These are phyloP conservation scores for Orthosia incerta DNA, from an alignment of 2,888 invertebrate species.

Conservation along the genomic window DNA sequence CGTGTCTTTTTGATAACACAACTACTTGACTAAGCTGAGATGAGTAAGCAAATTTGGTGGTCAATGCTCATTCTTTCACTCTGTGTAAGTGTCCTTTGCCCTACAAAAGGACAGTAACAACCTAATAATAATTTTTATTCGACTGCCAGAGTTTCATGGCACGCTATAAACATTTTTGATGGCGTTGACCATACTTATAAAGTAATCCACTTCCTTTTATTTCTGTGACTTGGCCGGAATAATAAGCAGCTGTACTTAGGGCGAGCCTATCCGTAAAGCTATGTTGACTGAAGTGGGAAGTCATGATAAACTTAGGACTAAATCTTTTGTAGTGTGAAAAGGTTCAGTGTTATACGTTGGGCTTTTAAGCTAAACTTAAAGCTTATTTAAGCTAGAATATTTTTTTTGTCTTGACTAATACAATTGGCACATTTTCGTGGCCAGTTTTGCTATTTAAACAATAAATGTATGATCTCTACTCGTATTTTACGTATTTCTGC, in stretches of 20 bases:
- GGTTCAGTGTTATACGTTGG: not conserved
- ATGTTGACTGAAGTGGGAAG: conserved; percentile 5
- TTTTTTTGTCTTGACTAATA: no score
- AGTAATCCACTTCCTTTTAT: conserved; percentile 53
- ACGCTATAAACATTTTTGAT: conserved; percentile 44
- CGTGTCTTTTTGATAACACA: no score
- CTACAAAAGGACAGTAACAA: not conserved
- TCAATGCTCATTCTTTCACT: no score
- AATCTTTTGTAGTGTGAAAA: not conserved
- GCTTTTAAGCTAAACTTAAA: not conserved
- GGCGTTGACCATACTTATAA: conserved; percentile 44
- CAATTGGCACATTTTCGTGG: no score
- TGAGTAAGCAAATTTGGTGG: no score
- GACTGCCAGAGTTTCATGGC: conserved; percentile 29
- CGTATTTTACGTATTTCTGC: no score
- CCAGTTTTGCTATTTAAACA: no score
- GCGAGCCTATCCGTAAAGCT: not conserved
- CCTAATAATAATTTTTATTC: conserved; percentile 12
- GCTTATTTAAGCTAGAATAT: no score
- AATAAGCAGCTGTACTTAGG: conserved; percentile 26
- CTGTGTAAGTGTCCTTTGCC: not conserved
- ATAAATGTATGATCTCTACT: no score
- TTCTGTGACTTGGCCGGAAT: conserved; percentile 38
- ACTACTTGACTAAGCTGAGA: no score
- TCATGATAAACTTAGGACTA: conserved; percentile 12